Percentiles rank a stretch among this genome's conserved stretches.
These are phyloP conservation scores for Drosophila macrothrix DNA, from an alignment of 2,888 invertebrate genomes.

Conservation along the genomic window DNA sequence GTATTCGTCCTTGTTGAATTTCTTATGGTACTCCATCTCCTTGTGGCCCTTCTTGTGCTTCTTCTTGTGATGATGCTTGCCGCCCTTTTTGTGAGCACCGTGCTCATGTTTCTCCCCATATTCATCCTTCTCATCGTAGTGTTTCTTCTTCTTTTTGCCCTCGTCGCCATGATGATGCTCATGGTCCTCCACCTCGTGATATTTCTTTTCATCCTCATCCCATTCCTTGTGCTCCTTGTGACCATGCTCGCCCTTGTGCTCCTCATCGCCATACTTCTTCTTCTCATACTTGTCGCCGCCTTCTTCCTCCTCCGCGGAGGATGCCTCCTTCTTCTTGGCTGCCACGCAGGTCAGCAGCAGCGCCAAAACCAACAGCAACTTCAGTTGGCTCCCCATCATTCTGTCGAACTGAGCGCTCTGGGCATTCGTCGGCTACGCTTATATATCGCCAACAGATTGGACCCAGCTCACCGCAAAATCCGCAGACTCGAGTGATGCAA, in stretches of 20 bases:
- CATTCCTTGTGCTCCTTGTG: slow-evolving; percentile 91
- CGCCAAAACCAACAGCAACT: slow-evolving; percentile 75
- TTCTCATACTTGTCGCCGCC: slow-evolving; percentile 81
- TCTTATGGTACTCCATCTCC: slow-evolving; percentile 93
- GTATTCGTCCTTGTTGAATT: slow-evolving; percentile 94
- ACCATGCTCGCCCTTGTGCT: slow-evolving; percentile 92
- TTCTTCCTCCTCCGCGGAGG: slow-evolving; percentile 83
- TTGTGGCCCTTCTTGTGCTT: slow-evolving; percentile 94
- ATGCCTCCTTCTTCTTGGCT: slow-evolving; percentile 81
- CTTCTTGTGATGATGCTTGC: slow-evolving; percentile 92
- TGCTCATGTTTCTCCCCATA: slow-evolving; percentile 92
- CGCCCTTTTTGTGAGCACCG: slow-evolving; percentile 92
- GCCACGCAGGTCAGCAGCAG: slow-evolving; percentile 71
- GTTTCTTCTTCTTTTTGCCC: slow-evolving; percentile 92
- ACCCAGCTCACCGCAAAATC: slow-evolving; percentile 59
- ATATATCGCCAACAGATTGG: slow-evolving; percentile 44
- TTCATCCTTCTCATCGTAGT: slow-evolving; percentile 91
- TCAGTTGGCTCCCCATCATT: slow-evolving; percentile 76
- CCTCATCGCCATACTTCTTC: slow-evolving; percentile 85
- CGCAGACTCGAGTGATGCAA: slow-evolving; percentile 59
- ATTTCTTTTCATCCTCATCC: slow-evolving; percentile 91
- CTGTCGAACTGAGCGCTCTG: slow-evolving; percentile 45
- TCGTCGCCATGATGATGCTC: slow-evolving; percentile 91
- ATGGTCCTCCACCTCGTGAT: slow-evolving; percentile 92
- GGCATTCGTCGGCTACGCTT: slow-evolving; percentile 36